A percentile compares a stretch with the other conserved stretches of the same genome.
Evolutionary conservation across 2,797 vertebrate species (phyloP).

Genomic region (Mus caroli): DNA sequence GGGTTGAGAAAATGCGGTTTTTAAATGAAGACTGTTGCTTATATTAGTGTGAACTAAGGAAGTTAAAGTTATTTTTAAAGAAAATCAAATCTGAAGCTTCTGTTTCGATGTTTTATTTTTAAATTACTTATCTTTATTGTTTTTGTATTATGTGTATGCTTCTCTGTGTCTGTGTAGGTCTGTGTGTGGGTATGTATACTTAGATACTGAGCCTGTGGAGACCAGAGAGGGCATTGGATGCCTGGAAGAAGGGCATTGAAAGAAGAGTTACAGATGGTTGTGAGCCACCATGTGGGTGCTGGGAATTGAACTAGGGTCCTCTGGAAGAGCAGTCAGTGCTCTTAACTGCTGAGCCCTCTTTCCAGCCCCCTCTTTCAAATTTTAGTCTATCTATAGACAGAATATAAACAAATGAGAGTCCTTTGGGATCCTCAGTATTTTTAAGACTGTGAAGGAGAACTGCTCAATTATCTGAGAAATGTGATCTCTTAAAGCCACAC

Average conservation of each 20-base stretch:
- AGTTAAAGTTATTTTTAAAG: conserved; percentile 42
- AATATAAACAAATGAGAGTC: conserved; percentile 40
- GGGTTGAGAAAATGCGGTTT: conserved; percentile 39
- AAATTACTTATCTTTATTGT: background rate
- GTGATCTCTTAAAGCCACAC: background rate
- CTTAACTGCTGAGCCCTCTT: background rate
- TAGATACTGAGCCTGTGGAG: too few relatives aligned
- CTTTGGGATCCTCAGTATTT: background rate
- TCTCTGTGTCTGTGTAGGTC: background rate
- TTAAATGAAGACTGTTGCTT: conserved; percentile 33
- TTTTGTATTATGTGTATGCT: background rate
- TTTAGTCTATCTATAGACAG: conserved; percentile 35
- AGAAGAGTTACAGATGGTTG: background rate
- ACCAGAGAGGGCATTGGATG: background rate
- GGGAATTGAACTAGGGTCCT: background rate
- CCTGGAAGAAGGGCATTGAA: background rate
- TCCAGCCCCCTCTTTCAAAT: background rate
- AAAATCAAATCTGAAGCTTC: conserved; percentile 51
- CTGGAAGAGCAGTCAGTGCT: background rate
- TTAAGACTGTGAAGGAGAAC: background rate
- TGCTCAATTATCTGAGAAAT: conserved; percentile 34
- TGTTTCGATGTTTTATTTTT: conserved; percentile 30
- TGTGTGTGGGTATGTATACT: background rate
- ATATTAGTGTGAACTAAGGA: background rate
- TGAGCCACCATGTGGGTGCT: background rate